These are phyloP conservation scores for Drosophila sp. DNA, from an alignment of 1,140 invertebrate species.

Conservation along the genomic window DNA sequence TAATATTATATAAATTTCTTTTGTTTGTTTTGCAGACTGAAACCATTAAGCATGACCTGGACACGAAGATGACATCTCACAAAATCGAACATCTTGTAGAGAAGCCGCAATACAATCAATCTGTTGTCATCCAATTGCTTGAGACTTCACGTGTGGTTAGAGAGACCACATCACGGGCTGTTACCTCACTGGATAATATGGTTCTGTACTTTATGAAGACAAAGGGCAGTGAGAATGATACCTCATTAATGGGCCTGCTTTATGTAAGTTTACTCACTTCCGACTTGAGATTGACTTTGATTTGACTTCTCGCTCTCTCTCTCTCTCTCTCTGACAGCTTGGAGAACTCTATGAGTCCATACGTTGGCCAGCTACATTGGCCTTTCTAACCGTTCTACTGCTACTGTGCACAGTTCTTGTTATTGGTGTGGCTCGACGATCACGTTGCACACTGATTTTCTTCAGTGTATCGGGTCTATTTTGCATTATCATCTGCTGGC, in stretches of 20 bases:
- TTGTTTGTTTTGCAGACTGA: conserved; percentile 67
- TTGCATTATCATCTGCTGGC: conserved; percentile 91
- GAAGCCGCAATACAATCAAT: conserved; percentile 89
- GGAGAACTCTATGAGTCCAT: conserved; percentile 86
- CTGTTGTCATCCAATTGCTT: conserved; percentile 87
- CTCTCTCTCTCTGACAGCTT: conserved; percentile 39
- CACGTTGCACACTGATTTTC: conserved; percentile 92
- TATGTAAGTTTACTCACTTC: conserved; percentile 81
- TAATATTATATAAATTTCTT: background rate
- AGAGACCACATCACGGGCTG: conserved; percentile 88
- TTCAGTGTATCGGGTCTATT: conserved; percentile 90
- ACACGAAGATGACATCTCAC: conserved; percentile 82
- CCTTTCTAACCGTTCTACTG: conserved; percentile 89
- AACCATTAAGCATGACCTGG: conserved; percentile 78
- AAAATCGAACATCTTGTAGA: conserved; percentile 89
- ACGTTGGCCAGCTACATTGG: conserved; percentile 92
- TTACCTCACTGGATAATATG: conserved; percentile 83
- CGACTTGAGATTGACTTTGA: background rate
- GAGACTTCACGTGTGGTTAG: conserved; percentile 86
- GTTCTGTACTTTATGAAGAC: conserved; percentile 89
- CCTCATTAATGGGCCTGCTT: conserved; percentile 87
- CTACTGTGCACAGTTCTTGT: conserved; percentile 91
- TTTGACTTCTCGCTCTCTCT: background rate
- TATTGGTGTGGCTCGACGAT: conserved; percentile 91
- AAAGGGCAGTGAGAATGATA: conserved; percentile 86